phyloP scores from a whole-genome alignment of 2,888 invertebrate genomes.

The Coronaproctus castanopsis region DNA sequence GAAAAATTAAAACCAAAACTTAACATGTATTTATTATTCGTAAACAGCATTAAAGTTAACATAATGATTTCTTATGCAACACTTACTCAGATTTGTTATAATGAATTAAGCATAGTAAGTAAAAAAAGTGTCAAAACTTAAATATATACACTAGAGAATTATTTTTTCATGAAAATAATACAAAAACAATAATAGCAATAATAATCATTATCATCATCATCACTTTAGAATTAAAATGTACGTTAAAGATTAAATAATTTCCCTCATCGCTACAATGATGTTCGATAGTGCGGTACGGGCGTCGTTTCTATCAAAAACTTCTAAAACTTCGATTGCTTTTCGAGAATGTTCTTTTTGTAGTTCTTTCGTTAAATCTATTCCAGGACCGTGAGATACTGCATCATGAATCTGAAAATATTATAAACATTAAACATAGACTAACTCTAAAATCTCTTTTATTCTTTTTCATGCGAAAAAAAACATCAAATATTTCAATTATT shows the following conservation, averaged over 20 bases:
- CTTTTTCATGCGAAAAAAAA: neutral
- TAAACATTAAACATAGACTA: neutral
- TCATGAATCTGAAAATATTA: constrained; percentile 30
- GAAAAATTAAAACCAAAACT: too few species aligned
- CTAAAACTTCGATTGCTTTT: constrained; percentile 51
- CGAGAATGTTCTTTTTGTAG: constrained; percentile 54
- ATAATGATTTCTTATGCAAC: too few species aligned
- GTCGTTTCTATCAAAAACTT: constrained; percentile 56
- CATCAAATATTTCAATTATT: neutral
- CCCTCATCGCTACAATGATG: constrained; percentile 65
- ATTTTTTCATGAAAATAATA: too few species aligned
- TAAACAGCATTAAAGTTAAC: too few species aligned
- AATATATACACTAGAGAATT: too few species aligned
- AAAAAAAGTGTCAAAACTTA: too few species aligned
- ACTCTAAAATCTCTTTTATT: neutral
- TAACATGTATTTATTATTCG: too few species aligned
- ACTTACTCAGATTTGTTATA: too few species aligned
- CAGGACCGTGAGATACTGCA: constrained; percentile 44
- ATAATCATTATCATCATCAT: too few species aligned
- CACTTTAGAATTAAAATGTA: too few species aligned
- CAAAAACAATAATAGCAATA: too few species aligned
- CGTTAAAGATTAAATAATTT: constrained; percentile 9
- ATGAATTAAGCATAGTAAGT: too few species aligned
- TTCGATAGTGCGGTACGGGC: constrained; percentile 67
- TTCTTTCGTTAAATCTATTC: constrained; percentile 48